A percentile compares a stretch with the other conserved stretches of the same genome.
Conservation (phyloP, 2,888 invertebrate genomes). For the Doris montereyensis region DNA sequence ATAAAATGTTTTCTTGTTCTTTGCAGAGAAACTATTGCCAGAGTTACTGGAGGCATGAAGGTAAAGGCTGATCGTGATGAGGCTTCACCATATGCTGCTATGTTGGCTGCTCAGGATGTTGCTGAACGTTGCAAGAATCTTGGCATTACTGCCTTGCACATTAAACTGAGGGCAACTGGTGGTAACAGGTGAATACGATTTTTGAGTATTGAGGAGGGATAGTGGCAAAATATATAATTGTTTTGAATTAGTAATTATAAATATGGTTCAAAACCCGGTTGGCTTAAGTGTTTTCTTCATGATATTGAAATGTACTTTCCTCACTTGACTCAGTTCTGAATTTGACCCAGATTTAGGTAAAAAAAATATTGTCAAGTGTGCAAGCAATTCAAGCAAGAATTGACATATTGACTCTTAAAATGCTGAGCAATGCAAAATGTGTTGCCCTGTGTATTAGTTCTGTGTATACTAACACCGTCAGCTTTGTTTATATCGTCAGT, state of each 20-base stretch:
- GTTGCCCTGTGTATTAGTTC: too few species aligned
- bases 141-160: constrained; percentile 98
- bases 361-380: too few species aligned
- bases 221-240: background rate
- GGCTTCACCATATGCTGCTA: constrained; percentile 99
- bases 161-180: constrained; percentile 97
- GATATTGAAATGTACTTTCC: too few species aligned
- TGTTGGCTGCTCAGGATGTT: constrained; percentile 99
- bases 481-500: too few species aligned
- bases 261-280: background rate
- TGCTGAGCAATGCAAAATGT: too few species aligned
- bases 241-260: background rate
- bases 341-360: too few species aligned
- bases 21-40: constrained; percentile 77
- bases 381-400: too few species aligned
- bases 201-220: too few species aligned
- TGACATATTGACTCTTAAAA: too few species aligned
- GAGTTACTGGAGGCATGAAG: constrained; percentile 96
- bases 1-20: too few species aligned
- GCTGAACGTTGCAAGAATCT: constrained; percentile 98
- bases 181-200: constrained; percentile 80
- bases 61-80: constrained; percentile 99
- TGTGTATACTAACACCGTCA: too few species aligned
- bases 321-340: background rate
- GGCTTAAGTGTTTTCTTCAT: background rate